Evolutionary conservation across 1,140 invertebrate species (phyloP), one percentile per base, ranked within the genome.

Genomic region (Lithobius niger): DNA sequence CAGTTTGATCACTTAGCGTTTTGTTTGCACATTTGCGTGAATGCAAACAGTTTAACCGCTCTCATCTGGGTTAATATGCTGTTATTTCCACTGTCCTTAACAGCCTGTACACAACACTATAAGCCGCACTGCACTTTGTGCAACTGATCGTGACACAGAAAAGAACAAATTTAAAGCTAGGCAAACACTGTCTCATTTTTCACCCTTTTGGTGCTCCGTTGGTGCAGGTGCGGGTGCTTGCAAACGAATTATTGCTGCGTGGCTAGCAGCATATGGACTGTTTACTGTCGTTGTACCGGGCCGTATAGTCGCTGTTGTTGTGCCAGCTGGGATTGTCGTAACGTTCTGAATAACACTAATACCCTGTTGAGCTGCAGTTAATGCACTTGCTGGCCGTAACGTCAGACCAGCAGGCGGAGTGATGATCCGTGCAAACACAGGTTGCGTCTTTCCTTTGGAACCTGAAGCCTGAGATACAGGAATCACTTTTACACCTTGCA

Each of bases 371-470:
- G 54, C n/a, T 18, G 6, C 21, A 3, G 52, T 54, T 3, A 25
- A 21, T 15, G 43, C 52, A 49, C 4, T 36, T 6, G 49, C 24
- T 21, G 52, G 43, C 6, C 45, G 44, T 16, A 55, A 24, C 2
- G 54, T 55, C 55, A 68, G 61, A n/a, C 65, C 65, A 13, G 65
- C 62, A 6, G 67, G 66, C 0, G 67, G 67, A 3, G 65, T 67
- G 24, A 69, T 68, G 40, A 69, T 69, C 10, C 67, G 59, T n/a
- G 67, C 67, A 60, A 66, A 69, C 27, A 69, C 65, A 24, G 67
- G 67, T 27, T 61, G 60, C 10, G 61, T 54, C 57, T 69, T 69
- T n/a, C 60, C 61, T 54, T 67, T 66, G 10, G 60, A 59, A 26
- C 59, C 58, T 26, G 52, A 4, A 6, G 42, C 31, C 22, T 55